These are phyloP conservation scores for Takifugu bimaculatus DNA, from an alignment of 2,113 vertebrate species.

Conservation along the genomic window DNA sequence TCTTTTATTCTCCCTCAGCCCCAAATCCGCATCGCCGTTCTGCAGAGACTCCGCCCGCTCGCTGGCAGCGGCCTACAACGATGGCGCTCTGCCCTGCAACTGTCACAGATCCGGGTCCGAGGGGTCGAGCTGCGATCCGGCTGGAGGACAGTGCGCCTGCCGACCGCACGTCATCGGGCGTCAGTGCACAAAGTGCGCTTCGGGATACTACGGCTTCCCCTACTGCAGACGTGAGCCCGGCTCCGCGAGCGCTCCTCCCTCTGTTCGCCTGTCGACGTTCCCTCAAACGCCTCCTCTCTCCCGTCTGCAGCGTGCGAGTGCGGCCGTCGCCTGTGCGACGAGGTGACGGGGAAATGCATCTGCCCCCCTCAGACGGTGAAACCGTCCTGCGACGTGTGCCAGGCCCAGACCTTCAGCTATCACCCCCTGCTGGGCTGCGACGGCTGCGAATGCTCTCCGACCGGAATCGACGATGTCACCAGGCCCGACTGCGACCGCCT, in stretches of 20 bases:
- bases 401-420: constrained; percentile 81
- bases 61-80: constrained; percentile 82
- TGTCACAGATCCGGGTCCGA: constrained; percentile 78
- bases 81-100: constrained; percentile 82
- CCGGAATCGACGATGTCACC: constrained; percentile 60
- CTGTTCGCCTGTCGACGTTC: not conserved
- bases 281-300: not conserved
- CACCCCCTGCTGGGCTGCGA: constrained; percentile 87
- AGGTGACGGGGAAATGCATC: constrained; percentile 82
- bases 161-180: constrained; percentile 79
- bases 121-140: constrained; percentile 68
- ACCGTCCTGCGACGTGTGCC: constrained; percentile 82
- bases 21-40: constrained; percentile 74
- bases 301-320: constrained; percentile 80
- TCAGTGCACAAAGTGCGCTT: constrained; percentile 82
- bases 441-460: constrained; percentile 82
- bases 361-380: constrained; percentile 85
- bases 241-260: not conserved
- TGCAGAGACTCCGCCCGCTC: constrained; percentile 82
- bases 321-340: constrained; percentile 81
- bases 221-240: constrained; percentile 84
- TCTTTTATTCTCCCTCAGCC: constrained; percentile 64
- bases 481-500: constrained; percentile 74
- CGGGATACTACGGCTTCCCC: constrained; percentile 87
- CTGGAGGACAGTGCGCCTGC: constrained; percentile 88